Percentiles rank a stretch among this genome's conserved stretches.
phyloP scores from a whole-genome alignment of 1,140 invertebrate genomes.

The Caenorhabditis latens region DNA sequence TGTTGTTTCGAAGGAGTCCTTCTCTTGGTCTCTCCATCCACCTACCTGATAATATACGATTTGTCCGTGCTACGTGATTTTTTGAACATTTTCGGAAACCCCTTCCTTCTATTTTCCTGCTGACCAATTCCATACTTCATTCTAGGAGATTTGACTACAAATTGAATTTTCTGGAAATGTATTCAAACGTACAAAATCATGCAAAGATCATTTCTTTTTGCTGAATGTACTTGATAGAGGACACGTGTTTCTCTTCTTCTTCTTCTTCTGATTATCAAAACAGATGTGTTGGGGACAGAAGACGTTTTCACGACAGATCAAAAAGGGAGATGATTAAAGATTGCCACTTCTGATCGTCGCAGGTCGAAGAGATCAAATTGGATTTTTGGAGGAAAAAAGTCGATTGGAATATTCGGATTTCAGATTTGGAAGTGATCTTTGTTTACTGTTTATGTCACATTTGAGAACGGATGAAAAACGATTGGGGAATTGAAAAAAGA shows the following conservation, averaged over 20 bases:
- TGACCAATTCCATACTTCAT: slow-evolving; percentile 15
- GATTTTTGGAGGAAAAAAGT: no score
- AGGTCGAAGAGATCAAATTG: slow-evolving; percentile 13
- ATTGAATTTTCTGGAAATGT: background rate
- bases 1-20: slow-evolving; percentile 25
- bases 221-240: background rate
- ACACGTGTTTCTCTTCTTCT: background rate
- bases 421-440: slow-evolving; percentile 40
- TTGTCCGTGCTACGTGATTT: slow-evolving; percentile 46
- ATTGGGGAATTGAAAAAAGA: background rate
- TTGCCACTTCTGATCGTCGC: background rate
- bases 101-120: background rate
- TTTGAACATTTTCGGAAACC: slow-evolving; percentile 25
- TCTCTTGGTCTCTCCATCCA: no score
- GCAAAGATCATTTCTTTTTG: background rate
- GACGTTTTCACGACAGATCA: slow-evolving; percentile 25
- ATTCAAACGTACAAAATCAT: no score
- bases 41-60: slow-evolving; percentile 25
- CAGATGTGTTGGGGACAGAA: background rate
- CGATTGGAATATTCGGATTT: background rate
- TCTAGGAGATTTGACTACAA: background rate
- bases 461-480: background rate
- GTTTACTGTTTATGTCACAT: slow-evolving; percentile 3
- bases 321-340: slow-evolving; percentile 39
- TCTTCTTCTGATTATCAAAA: background rate